A percentile compares a stretch with the other conserved stretches of the same genome.
These are phyloP conservation scores for Aix galericulata DNA, from an alignment of 2,113 vertebrate species.

Conservation along the genomic window DNA sequence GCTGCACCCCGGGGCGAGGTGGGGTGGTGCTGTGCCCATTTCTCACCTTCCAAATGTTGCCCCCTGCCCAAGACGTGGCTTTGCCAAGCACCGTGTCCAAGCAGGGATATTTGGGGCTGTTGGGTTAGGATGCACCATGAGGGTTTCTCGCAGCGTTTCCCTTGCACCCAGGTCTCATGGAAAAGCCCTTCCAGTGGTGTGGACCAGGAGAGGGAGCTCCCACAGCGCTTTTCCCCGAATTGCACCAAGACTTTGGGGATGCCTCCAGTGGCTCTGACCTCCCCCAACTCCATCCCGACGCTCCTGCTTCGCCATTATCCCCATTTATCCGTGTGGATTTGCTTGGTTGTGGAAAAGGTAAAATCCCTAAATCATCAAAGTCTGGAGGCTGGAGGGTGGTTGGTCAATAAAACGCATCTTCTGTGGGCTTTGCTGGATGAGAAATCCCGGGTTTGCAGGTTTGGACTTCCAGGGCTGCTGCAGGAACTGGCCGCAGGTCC, in stretches of 20 bases:
- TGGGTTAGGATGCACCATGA: too few species aligned
- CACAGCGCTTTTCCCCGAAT: not conserved
- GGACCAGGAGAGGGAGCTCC: not conserved
- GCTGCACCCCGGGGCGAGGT: too few species aligned
- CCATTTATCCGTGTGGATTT: not conserved
- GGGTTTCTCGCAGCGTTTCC: too few species aligned
- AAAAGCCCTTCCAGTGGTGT: not conserved
- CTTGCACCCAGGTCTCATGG: not conserved
- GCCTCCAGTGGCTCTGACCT: not conserved
- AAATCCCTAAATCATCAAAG: not conserved
- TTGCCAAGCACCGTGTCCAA: too few species aligned
- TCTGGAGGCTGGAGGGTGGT: accelerated
- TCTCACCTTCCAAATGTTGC: too few species aligned
- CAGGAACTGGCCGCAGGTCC: not conserved
- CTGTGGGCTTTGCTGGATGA: accelerated
- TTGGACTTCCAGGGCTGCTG: not conserved
- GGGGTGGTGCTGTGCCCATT: too few species aligned
- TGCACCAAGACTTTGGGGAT: not conserved
- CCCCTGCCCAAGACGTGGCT: too few species aligned
- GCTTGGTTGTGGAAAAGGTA: too few species aligned
- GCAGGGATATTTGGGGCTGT: too few species aligned
- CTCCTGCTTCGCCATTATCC: not conserved
- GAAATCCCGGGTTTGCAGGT: accelerated
- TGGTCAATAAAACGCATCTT: accelerated
- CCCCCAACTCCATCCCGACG: not conserved